Evolutionary conservation across 2,888 invertebrate species (phyloP), one percentile per base, ranked within the genome.

Genomic region (Xylophagus ater): DNA sequence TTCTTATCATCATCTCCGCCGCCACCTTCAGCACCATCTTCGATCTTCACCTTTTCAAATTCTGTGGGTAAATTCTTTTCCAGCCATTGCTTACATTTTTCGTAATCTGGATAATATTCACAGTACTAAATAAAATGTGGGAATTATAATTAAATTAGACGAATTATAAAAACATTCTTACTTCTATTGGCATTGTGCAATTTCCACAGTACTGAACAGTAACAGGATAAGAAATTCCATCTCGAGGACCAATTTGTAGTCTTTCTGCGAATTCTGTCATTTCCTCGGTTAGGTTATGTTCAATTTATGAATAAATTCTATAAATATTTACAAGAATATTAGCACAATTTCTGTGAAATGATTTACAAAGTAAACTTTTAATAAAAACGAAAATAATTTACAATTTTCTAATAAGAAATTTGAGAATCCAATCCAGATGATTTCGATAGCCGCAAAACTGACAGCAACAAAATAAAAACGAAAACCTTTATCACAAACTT

Each of bases 21-120:
- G 34, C 73, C 81, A 51, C 77, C 81, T 47, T 76, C 78, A 43
- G 76, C 77, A 42, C 57, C 56, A 38, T 62, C 64, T 31, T 62
- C 60, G 3, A 47, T 69, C 69, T 82, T 83, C 2, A 87, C 78
- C 66, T 87, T 86, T 56, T 89, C 87, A 62, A 96, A 92, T 62
- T 93, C 87, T 31, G 82, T 82, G 1, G 97, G 96, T 48, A 97
- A 69, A 70, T 96, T 81, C 55, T 85, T 84, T 65, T 94, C 92
- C 47, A 97, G 67, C 97, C 97, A 98, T 49, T 82, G 82, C 62
- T 93, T 92, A 62, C 97, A 98, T 67, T 92, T 92, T 48, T 94
- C 96, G 61, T 89, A 90, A 63, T 92, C 92, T 8, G 96, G 96
- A 66, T 94, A 93, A 65, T 88, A 94, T 71, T 97, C 96, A 65